A percentile compares a stretch with the other conserved stretches of the same genome.
Conservation (phyloP, 2,113 vertebrate species). For the Gasterosteus nipponicus region DNA sequence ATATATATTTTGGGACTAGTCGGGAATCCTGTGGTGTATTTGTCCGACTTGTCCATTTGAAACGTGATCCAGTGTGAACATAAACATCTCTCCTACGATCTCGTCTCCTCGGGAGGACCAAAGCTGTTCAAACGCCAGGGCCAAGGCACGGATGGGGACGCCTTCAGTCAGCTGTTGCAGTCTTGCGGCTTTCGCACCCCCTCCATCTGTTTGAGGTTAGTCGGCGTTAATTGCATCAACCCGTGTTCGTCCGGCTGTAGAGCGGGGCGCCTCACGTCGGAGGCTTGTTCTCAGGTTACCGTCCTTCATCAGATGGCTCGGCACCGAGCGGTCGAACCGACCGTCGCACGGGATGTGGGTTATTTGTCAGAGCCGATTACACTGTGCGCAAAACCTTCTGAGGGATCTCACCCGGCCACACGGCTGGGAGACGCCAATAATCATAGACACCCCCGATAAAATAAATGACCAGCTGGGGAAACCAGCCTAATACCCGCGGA, state of each 20-base stretch:
- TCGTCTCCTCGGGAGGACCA: conserved; percentile 52
- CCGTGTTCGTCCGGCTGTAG: conserved; percentile 49
- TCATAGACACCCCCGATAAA: conserved; percentile 34
- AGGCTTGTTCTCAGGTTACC: conserved; percentile 63
- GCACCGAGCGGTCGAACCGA: conserved; percentile 10
- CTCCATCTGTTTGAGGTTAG: conserved; percentile 64
- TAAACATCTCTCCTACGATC: conserved; percentile 69
- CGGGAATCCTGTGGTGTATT: conserved; percentile 60
- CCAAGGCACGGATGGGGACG: conserved; percentile 57
- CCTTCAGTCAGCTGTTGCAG: conserved; percentile 68
- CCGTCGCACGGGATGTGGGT: neutral
- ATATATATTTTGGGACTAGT: conserved; percentile 13
- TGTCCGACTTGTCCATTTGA: conserved; percentile 68
- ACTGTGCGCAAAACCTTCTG: conserved; percentile 36
- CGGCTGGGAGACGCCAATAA: conserved; percentile 30
- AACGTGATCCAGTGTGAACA: conserved; percentile 70
- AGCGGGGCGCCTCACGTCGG: conserved; percentile 32
- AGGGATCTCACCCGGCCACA: conserved; percentile 25
- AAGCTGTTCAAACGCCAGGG: conserved; percentile 42
- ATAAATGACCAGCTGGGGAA: conserved; percentile 10
- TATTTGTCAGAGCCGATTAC: conserved; percentile 41
- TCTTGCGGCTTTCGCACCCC: conserved; percentile 40
- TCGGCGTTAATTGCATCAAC: conserved; percentile 56
- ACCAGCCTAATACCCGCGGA: neutral
- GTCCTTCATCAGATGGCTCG: conserved; percentile 40